A percentile compares a stretch with the other conserved stretches of the same genome.
Conservation (phyloP, 2,797 vertebrate species). For the Psittacula echo region DNA sequence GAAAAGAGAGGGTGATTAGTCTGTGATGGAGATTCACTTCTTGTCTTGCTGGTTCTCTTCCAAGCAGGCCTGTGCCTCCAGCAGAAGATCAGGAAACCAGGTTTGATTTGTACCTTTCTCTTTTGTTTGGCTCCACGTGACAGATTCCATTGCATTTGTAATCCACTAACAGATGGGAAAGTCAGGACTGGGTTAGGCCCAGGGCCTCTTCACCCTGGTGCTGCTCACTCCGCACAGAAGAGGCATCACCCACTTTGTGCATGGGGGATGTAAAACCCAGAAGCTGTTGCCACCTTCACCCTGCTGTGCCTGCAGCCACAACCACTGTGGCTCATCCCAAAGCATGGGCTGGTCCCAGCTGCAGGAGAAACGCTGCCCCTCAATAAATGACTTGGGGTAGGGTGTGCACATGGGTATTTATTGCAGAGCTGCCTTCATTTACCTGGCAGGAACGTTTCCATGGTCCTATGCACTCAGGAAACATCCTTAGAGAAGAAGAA, state of each 20-base stretch:
- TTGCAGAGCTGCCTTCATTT: neutral
- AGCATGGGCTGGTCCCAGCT: accelerated
- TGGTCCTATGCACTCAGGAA: neutral
- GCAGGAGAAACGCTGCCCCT: neutral
- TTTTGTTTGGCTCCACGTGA: neutral
- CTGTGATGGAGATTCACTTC: neutral
- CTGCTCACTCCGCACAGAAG: neutral
- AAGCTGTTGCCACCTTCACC: neutral
- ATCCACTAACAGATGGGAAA: neutral
- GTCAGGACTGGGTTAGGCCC: neutral
- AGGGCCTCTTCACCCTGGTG: neutral
- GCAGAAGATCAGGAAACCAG: conserved; percentile 66
- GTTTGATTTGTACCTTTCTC: neutral
- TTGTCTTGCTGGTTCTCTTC: neutral
- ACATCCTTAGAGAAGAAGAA: neutral
- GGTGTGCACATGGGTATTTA: neutral
- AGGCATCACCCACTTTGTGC: neutral
- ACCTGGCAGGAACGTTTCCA: neutral
- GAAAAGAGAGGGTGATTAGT: neutral
- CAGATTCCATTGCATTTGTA: accelerated
- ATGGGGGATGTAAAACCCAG: accelerated
- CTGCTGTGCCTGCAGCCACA: accelerated
- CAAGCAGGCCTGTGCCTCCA: conserved; percentile 34
- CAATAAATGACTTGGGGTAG: neutral
- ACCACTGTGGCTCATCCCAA: neutral